phyloP scores from a whole-genome alignment of 1,140 invertebrate species.

The Papilio polytes region DNA sequence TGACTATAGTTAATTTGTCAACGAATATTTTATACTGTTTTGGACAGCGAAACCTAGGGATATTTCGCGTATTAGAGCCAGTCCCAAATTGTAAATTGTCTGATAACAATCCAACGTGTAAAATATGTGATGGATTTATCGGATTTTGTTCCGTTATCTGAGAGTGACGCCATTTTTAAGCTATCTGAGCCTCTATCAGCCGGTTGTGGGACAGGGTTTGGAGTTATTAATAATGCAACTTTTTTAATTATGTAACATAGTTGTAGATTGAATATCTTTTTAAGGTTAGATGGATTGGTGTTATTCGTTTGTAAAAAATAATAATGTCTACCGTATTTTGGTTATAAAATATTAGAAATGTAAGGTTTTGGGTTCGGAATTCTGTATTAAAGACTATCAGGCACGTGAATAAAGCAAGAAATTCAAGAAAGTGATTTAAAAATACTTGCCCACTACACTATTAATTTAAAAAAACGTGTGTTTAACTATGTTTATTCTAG shows the following conservation, averaged over 20 bases:
- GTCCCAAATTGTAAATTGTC: too few relatives aligned
- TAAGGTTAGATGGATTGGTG: neutral
- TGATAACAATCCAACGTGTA: too few relatives aligned
- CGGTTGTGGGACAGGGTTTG: too few relatives aligned
- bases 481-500: too few relatives aligned
- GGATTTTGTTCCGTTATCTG: too few relatives aligned
- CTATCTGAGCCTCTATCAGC: too few relatives aligned
- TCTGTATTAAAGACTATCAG: neutral
- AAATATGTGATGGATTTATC: too few relatives aligned
- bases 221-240: neutral
- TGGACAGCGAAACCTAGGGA: neutral
- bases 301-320: neutral
- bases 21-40: neutral
- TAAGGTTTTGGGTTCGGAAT: neutral
- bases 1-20: slow-evolving; percentile 24
- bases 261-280: neutral
- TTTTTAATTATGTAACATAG: neutral
- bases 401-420: too few relatives aligned
- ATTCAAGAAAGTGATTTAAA: too few relatives aligned
- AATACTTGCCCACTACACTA: too few relatives aligned
- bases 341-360: neutral
- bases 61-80: neutral
- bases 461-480: too few relatives aligned
- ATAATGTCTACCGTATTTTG: neutral
- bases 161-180: too few relatives aligned